Evolutionary conservation across 2,888 invertebrate genomes (phyloP), one percentile per base, ranked within the genome.

Genomic region (Hecatera dysodea): DNA sequence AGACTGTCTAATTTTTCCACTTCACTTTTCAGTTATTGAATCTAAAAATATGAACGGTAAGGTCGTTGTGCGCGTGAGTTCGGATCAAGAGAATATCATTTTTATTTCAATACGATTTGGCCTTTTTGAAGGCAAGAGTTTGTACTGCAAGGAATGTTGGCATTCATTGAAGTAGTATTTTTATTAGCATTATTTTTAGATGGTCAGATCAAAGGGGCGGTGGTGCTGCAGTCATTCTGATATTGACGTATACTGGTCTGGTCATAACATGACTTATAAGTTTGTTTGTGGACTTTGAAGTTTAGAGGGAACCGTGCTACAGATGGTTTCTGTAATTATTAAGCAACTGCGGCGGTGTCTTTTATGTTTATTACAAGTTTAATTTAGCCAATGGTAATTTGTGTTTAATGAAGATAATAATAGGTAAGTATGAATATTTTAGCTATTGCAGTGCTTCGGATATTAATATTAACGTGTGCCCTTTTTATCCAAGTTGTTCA

Each of bases 61-160:
- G 68, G 75, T 62, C 64, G 27, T 60, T 55, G 66, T 61, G 48
- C 63, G 52, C 8, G n/a, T 63, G 63, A 56, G 48, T n/a, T 55
- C 44, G 9, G 80, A 27, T 75, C 78, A 75, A 78, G 76, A 52
- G 50, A 33, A 17, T 42, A 39, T 67, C 17, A 33, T 66, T 67
- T 67, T 75, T 44, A 57, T 74, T 65, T 50, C 22, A 55, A 39
- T 44, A 27, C 33, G 4, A 62, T 69, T 75, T 52, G 81, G 67
- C 81, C 78, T 76, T 80, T 62, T 61, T 27, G 76, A 79, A 80
- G 78, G 78, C 75, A 53, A 60, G 27, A 6, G 56, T 42, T 9
- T 7, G 44, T 39, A 39, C 60, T 44, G 24, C 12, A 1, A 55
- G n/a, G 75, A 75, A 75, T 80, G 52, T 78, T 78, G 78, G 78